Conservation (phyloP, 2,113 vertebrate genomes). For the Paramormyrops kingsleyae region DNA sequence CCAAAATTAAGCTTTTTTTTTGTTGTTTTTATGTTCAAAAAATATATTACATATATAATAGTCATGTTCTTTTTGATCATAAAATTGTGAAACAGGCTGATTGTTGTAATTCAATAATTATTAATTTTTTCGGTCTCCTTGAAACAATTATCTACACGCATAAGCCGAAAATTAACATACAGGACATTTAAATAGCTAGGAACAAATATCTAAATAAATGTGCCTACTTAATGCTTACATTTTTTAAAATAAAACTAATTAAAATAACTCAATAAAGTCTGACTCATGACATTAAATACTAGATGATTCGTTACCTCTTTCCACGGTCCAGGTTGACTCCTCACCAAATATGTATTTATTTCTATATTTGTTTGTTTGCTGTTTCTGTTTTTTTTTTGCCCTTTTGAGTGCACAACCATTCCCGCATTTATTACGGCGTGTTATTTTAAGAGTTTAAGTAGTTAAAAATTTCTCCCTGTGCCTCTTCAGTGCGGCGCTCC, state of each 20-base stretch:
- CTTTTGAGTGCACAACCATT: conserved; percentile 38
- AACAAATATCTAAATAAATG: neutral
- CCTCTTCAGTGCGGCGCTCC: conserved; percentile 45
- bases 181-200: neutral
- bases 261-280: neutral
- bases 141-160: neutral
- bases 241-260: neutral
- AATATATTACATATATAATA: neutral
- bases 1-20: conserved; percentile 36
- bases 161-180: neutral
- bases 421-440: conserved; percentile 34
- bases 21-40: conserved; percentile 20
- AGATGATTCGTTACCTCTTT: neutral
- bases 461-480: conserved; percentile 41
- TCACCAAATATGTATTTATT: conserved; percentile 10
- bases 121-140: neutral
- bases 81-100: neutral
- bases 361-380: neutral
- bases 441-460: conserved; percentile 36
- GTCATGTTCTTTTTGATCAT: neutral
- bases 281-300: neutral
- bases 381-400: conserved; percentile 13
- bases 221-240: neutral
- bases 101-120: neutral
- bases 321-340: neutral